Evolutionary conservation across 1,140 invertebrate species (phyloP).

Genomic region (Drosophila quadrilineata): DNA sequence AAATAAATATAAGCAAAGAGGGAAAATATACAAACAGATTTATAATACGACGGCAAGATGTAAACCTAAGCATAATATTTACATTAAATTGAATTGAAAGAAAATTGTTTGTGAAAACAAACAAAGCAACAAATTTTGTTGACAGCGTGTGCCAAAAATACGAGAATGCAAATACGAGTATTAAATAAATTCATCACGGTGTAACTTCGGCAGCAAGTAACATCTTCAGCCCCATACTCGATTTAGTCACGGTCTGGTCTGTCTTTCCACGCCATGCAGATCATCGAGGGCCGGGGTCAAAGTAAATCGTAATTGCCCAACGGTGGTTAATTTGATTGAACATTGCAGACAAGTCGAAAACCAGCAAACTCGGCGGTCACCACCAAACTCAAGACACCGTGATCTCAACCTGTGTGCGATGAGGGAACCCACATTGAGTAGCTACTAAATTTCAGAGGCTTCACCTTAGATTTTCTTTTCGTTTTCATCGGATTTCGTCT

Average conservation of each 20-base stretch:
- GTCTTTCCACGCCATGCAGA: conserved; percentile 62
- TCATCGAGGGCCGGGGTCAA: conserved; percentile 64
- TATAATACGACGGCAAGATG: conserved; percentile 9
- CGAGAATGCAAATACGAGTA: too few species aligned
- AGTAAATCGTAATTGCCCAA: conserved; percentile 75
- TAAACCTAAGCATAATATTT: conserved; percentile 49
- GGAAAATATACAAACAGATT: conserved; percentile 7
- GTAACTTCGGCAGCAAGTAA: conserved; percentile 28
- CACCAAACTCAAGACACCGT: conserved; percentile 30
- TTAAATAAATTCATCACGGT: conserved; percentile 73
- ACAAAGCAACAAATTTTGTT: conserved; percentile 39
- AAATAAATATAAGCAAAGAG: neutral
- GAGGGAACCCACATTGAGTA: conserved; percentile 1
- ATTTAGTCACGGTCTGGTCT: conserved; percentile 52
- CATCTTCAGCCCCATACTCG: conserved; percentile 20
- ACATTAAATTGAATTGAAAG: conserved; percentile 64
- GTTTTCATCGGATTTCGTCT: too few species aligned
- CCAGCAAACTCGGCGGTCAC: conserved; percentile 2
- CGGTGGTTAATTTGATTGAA: conserved; percentile 70
- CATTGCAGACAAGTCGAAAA: conserved; percentile 20
- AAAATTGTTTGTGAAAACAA: conserved; percentile 46
- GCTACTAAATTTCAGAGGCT: neutral
- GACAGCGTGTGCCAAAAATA: conserved; percentile 32
- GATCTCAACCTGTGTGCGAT: conserved; percentile 44
- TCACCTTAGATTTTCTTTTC: conserved; percentile 9